Conservation (phyloP, 2,797 vertebrate genomes). For the Pangasius macronema region DNA sequence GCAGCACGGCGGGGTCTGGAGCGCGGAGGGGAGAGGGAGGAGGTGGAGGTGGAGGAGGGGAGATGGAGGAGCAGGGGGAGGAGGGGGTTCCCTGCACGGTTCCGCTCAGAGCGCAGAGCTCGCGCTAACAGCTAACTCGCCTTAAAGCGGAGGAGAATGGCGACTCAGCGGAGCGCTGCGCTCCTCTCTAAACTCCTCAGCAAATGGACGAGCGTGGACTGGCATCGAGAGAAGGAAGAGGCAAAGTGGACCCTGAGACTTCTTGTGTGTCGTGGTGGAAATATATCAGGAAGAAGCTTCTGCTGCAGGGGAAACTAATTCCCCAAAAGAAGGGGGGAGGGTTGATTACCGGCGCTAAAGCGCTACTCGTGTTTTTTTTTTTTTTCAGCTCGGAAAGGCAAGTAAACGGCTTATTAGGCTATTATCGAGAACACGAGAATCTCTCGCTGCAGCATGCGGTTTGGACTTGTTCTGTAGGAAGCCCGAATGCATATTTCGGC, state of each 20-base stretch:
- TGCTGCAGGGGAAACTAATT: conserved; percentile 52
- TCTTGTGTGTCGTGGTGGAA: conserved; percentile 39
- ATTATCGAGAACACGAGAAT: not conserved
- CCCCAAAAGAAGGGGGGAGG: conserved; percentile 59
- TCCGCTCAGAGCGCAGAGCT: conserved; percentile 72
- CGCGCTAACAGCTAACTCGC: conserved; percentile 56
- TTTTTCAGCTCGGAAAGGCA: conserved; percentile 11
- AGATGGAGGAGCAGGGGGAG: conserved; percentile 42
- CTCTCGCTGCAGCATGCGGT: not conserved
- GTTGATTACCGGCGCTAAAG: conserved; percentile 47
- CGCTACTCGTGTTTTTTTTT: not conserved
- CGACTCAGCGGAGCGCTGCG: conserved; percentile 37
- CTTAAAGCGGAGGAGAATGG: conserved; percentile 52
- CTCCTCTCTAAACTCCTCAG: conserved; percentile 18
- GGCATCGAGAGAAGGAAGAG: conserved; percentile 21
- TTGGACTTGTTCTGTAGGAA: conserved; percentile 17
- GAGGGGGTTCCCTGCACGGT: conserved; percentile 64
- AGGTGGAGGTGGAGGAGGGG: conserved; percentile 52
- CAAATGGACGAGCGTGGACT: conserved; percentile 39
- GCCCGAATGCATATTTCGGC: conserved; percentile 30
- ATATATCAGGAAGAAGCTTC: conserved; percentile 53
- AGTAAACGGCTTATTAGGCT: conserved; percentile 35
- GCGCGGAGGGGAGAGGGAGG: conserved; percentile 55
- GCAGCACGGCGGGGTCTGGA: conserved; percentile 58
- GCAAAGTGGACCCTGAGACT: conserved; percentile 35